Evolutionary conservation across 2,888 invertebrate species (phyloP).

Genomic region (Conops quadrifasciatus): DNA sequence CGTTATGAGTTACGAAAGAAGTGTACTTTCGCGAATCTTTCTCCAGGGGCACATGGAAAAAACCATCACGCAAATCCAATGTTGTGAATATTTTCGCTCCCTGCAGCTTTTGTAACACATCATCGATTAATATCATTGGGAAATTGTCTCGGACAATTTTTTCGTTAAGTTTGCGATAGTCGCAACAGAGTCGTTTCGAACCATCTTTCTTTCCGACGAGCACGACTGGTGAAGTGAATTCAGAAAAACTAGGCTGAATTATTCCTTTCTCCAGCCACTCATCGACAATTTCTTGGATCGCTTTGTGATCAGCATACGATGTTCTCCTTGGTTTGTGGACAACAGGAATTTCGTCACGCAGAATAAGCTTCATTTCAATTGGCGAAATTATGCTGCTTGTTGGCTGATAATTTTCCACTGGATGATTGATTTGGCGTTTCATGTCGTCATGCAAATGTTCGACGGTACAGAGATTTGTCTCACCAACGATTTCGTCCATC

Average conservation of each 20-base stretch:
- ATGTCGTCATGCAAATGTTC: background rate
- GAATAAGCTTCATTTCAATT: conserved; percentile 10
- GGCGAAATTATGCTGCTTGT: background rate
- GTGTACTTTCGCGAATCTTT: conserved; percentile 38
- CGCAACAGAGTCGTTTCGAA: conserved; percentile 38
- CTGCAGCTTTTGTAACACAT: conserved; percentile 40
- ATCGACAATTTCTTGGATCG: background rate
- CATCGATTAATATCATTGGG: conserved; percentile 41
- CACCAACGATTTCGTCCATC: conserved; percentile 4
- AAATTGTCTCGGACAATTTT: conserved; percentile 40
- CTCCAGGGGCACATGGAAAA: conserved; percentile 43
- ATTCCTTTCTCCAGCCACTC: conserved; percentile 6
- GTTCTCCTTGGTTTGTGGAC: conserved; percentile 17
- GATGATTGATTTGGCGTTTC: conserved; percentile 2
- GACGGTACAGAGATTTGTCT: background rate
- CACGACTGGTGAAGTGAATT: background rate
- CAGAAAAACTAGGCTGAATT: background rate
- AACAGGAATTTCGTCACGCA: conserved; percentile 24
- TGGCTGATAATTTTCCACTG: conserved; percentile 22
- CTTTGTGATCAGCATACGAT: conserved; percentile 3
- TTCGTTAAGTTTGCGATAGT: conserved; percentile 41
- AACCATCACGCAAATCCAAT: conserved; percentile 39
- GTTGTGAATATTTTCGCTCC: conserved; percentile 37
- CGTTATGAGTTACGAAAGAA: conserved; percentile 39
- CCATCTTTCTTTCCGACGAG: conserved; percentile 6